phyloP scores from a whole-genome alignment of 1,140 invertebrate genomes.

The Nasonia longicornis region DNA sequence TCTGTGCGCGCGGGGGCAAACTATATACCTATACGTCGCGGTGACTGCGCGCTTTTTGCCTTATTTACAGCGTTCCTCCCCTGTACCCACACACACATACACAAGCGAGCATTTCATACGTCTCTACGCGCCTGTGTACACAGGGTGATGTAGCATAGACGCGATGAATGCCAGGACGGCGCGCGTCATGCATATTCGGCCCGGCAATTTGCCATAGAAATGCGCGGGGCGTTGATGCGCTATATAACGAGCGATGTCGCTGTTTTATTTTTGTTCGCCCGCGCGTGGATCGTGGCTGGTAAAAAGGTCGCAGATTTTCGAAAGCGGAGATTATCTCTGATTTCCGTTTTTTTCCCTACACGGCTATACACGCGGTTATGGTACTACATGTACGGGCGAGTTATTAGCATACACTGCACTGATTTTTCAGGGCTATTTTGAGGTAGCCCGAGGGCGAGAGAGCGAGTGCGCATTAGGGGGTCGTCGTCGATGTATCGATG shows the following conservation, averaged over 20 bases:
- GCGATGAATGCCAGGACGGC: slow-evolving; percentile 28
- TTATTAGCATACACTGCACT: not conserved
- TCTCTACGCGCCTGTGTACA: not conserved
- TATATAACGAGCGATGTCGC: not conserved
- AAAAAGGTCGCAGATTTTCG: slow-evolving; percentile 46
- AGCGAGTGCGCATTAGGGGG: not conserved
- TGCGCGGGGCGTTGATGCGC: slow-evolving; percentile 39
- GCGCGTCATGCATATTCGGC: slow-evolving; percentile 48
- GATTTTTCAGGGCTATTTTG: slow-evolving; percentile 13
- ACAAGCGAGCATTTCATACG: slow-evolving; percentile 29
- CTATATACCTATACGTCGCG: not conserved
- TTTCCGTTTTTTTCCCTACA: not conserved
- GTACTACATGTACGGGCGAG: not conserved
- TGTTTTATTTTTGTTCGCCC: slow-evolving; percentile 43
- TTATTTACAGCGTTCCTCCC: slow-evolving; percentile 12
- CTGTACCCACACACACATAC: not conserved
- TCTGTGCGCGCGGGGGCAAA: not conserved
- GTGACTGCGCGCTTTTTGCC: slow-evolving; percentile 28
- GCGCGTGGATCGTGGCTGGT: slow-evolving; percentile 14
- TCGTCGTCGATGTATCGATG: not conserved
- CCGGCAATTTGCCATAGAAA: slow-evolving; percentile 48
- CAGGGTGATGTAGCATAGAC: not conserved
- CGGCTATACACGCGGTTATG: not conserved
- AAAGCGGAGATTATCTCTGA: slow-evolving; percentile 42
- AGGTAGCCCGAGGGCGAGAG: not conserved